These are phyloP conservation scores for Drosophila neutralis DNA, from an alignment of 2,888 invertebrate genomes.

Conservation along the genomic window DNA sequence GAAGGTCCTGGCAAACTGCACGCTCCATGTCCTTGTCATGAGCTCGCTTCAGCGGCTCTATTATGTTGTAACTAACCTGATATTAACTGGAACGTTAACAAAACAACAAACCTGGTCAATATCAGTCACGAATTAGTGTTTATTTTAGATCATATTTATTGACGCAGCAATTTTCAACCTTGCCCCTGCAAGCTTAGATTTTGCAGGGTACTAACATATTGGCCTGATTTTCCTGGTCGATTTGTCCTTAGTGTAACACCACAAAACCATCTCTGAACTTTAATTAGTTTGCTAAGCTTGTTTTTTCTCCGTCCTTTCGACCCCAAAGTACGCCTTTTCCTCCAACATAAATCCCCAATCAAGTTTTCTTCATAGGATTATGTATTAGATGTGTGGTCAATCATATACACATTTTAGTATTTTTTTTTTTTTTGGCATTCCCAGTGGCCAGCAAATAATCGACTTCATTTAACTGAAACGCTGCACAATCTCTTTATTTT, in stretches of 20 bases:
- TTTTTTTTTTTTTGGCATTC: slow-evolving; percentile 33
- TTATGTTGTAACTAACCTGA: not conserved
- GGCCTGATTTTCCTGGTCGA: not conserved
- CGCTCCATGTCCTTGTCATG: slow-evolving; percentile 19
- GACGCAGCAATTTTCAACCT: too few relatives aligned
- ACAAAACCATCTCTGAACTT: not conserved
- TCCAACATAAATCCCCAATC: not conserved
- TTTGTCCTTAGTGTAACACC: too few relatives aligned
- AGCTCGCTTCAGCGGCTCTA: not conserved
- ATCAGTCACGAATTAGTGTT: not conserved
- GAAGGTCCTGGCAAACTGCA: slow-evolving; percentile 40
- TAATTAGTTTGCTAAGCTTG: slow-evolving; percentile 7
- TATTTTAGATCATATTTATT: not conserved
- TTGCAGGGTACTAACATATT: not conserved
- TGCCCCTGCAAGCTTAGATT: not conserved
- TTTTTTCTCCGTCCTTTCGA: not conserved
- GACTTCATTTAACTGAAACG: slow-evolving; percentile 78
- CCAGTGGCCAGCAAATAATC: slow-evolving; percentile 70
- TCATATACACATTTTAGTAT: slow-evolving; percentile 39
- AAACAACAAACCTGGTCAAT: not conserved
- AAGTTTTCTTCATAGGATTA: slow-evolving; percentile 9
- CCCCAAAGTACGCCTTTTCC: not conserved
- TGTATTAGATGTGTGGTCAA: slow-evolving; percentile 48
- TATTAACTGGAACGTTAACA: not conserved
- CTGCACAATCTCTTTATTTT: slow-evolving; percentile 36